Evolutionary conservation across 2,888 invertebrate species (phyloP).

Genomic region (Aleiodes alternator): DNA sequence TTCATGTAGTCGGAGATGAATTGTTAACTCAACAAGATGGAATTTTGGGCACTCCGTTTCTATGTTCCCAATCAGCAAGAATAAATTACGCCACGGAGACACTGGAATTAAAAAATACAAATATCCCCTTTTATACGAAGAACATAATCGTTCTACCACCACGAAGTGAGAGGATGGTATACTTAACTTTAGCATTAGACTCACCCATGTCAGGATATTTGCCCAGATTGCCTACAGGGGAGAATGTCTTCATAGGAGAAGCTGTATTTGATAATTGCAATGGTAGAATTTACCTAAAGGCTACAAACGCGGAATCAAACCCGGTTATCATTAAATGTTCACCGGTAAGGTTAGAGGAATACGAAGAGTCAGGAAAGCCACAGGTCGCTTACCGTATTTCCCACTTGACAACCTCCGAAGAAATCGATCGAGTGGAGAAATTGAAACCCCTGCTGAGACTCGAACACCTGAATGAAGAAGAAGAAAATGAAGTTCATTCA

Average conservation of each 20-base stretch:
- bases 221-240: neutral
- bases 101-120: neutral
- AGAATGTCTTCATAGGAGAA: neutral
- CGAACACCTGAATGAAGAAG: neutral
- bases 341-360: neutral
- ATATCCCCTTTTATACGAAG: neutral
- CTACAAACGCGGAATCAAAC: neutral
- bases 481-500: neutral
- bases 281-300: neutral
- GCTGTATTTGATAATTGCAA: neutral
- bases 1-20: neutral
- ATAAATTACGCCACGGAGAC: neutral
- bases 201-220: neutral
- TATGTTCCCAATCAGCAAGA: neutral
- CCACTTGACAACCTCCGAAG: neutral
- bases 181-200: neutral
- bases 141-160: slow-evolving; percentile 1
- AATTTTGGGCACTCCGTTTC: neutral
- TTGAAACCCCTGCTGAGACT: neutral
- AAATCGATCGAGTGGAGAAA: neutral
- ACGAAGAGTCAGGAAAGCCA: neutral
- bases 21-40: neutral
- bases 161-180: neutral
- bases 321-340: neutral
- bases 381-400: neutral